These are phyloP conservation scores for Macropodus opercularis DNA, from an alignment of 2,797 vertebrate species.

Conservation along the genomic window DNA sequence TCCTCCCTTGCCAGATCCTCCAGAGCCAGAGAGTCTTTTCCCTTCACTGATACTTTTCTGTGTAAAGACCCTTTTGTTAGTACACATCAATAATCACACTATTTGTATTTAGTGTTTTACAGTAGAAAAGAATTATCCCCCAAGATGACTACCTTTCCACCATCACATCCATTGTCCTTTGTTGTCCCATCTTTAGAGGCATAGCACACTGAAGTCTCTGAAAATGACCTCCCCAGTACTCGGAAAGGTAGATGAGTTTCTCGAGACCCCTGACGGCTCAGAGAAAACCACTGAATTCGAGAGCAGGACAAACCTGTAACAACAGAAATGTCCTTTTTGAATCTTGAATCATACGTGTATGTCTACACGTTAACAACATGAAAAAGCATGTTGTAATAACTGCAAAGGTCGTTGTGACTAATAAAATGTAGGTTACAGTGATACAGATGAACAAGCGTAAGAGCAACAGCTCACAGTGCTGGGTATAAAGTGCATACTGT, in stretches of 20 bases:
- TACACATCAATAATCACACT: background rate
- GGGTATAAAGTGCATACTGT: background rate
- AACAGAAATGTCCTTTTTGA: slow-evolving; percentile 6
- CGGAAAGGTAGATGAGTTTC: slow-evolving; percentile 81
- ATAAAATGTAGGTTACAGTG: background rate
- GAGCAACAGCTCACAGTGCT: background rate
- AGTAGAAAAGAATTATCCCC: background rate
- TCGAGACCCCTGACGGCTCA: slow-evolving; percentile 84
- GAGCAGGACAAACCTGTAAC: slow-evolving; percentile 86
- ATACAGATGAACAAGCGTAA: background rate
- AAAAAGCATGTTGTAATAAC: too few relatives aligned
- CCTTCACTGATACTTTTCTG: slow-evolving; percentile 90
- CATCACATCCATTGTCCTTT: slow-evolving; percentile 89
- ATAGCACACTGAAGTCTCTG: slow-evolving; percentile 88
- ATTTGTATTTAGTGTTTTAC: background rate
- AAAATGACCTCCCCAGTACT: slow-evolving; percentile 86
- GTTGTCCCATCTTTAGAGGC: slow-evolving; percentile 90
- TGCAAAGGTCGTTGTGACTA: too few relatives aligned
- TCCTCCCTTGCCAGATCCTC: slow-evolving; percentile 94
- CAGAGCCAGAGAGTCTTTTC: slow-evolving; percentile 88
- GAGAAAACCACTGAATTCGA: slow-evolving; percentile 84
- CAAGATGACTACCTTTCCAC: slow-evolving; percentile 85
- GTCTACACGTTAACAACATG: too few relatives aligned
- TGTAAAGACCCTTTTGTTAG: slow-evolving; percentile 18
- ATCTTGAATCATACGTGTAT: background rate